phyloP scores from a whole-genome alignment of 2,888 invertebrate genomes.

The Criorhina ranunculi region DNA sequence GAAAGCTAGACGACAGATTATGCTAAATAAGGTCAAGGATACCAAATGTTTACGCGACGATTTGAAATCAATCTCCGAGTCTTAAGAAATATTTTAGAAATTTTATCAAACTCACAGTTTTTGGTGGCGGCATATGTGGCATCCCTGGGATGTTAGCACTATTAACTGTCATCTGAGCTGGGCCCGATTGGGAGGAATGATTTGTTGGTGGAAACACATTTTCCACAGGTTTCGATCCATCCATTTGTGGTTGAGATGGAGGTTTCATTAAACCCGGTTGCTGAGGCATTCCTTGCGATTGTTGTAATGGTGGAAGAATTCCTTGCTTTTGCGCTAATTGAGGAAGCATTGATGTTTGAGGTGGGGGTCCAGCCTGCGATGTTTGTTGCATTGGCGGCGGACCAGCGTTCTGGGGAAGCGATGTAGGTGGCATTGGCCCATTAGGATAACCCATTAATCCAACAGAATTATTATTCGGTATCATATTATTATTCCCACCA shows the following conservation, averaged over 20 bases:
- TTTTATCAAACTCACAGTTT: constrained; percentile 65
- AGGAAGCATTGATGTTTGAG: constrained; percentile 61
- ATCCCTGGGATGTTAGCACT: constrained; percentile 81
- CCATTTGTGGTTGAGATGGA: constrained; percentile 65
- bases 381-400: constrained; percentile 52
- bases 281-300: constrained; percentile 30
- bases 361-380: constrained; percentile 57
- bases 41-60: too few species aligned
- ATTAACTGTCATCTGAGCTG: constrained; percentile 82
- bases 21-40: too few species aligned
- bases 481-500: constrained; percentile 59
- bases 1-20: too few species aligned
- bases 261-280: constrained; percentile 79
- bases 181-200: constrained; percentile 79
- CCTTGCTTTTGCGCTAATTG: constrained; percentile 73
- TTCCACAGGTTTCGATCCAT: constrained; percentile 60
- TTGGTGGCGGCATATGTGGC: constrained; percentile 83
- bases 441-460: constrained; percentile 64
- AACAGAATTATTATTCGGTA: constrained; percentile 60
- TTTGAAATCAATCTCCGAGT: too few species aligned
- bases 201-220: constrained; percentile 55
- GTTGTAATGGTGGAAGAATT: constrained; percentile 77
- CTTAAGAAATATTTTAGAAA: too few species aligned
- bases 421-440: constrained; percentile 71
- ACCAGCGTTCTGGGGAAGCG: constrained; percentile 47